These are phyloP conservation scores for Erebia ligea DNA, from an alignment of 2,888 invertebrate genomes.

Conservation along the genomic window DNA sequence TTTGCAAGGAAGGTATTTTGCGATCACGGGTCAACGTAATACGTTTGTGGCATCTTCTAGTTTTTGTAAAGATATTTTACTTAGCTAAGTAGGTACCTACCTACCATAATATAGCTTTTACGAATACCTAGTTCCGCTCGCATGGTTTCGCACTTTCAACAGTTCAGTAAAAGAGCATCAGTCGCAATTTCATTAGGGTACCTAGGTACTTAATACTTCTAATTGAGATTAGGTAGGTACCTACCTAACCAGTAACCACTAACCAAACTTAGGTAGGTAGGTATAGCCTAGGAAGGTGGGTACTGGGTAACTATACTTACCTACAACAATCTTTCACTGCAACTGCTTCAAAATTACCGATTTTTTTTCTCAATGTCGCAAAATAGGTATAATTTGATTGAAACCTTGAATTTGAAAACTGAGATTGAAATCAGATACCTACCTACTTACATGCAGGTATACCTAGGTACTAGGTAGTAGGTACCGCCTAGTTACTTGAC, in stretches of 20 bases:
- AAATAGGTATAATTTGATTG: not conserved
- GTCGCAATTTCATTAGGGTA: no score
- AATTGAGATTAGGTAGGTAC: no score
- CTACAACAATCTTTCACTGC: no score
- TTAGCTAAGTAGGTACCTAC: not conserved
- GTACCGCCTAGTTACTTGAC: not conserved
- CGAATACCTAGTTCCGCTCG: constrained; percentile 1
- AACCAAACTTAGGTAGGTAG: not conserved
- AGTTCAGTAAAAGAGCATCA: not conserved
- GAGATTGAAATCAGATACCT: not conserved
- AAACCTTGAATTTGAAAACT: constrained; percentile 7
- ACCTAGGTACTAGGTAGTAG: no score
- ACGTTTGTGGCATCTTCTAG: constrained; percentile 7
- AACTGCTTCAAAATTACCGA: not conserved
- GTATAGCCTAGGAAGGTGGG: not conserved
- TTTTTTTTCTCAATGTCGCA: not conserved
- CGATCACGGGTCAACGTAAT: constrained; percentile 11
- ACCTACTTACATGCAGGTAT: not conserved
- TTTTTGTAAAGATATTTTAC: constrained; percentile 14
- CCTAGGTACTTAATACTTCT: no score
- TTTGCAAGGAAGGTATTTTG: constrained; percentile 5
- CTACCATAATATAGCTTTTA: not conserved
- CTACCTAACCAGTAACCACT: no score
- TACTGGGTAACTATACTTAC: no score
- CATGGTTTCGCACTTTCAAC: constrained; percentile 13